These are phyloP conservation scores for Zelleria hepariella DNA, from an alignment of 2,888 invertebrate species.

Conservation along the genomic window DNA sequence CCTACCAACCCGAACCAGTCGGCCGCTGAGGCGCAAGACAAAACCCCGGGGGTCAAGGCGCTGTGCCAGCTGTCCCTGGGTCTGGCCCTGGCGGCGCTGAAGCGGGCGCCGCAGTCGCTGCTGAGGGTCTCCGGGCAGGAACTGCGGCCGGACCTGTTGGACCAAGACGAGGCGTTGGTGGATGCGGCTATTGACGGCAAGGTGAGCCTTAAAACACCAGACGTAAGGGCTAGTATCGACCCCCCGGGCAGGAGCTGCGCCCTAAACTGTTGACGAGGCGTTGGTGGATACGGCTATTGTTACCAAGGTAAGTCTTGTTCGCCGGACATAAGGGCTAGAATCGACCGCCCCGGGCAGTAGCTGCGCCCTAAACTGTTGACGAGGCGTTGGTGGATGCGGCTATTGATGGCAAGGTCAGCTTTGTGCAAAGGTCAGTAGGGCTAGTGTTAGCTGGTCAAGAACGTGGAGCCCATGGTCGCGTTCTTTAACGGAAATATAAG, in stretches of 20 bases:
- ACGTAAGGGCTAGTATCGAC: neutral
- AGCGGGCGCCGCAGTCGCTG: slow-evolving; percentile 53
- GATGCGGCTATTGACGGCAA: slow-evolving; percentile 84
- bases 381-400: slow-evolving; percentile 85
- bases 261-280: slow-evolving; percentile 76
- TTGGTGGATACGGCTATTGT: no score
- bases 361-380: slow-evolving; percentile 64
- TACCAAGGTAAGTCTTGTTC: no score
- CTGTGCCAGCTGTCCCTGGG: slow-evolving; percentile 50
- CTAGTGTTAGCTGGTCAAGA: neutral
- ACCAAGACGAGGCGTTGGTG: slow-evolving; percentile 85
- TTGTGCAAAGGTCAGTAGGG: no score
- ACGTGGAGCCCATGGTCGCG: no score
- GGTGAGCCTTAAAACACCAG: slow-evolving; percentile 22
- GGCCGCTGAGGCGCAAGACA: slow-evolving; percentile 9
- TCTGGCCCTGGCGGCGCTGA: slow-evolving; percentile 49
- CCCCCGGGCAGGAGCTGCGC: slow-evolving; percentile 23
- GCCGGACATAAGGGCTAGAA: no score
- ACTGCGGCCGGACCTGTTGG: slow-evolving; percentile 51
- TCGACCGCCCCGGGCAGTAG: slow-evolving; percentile 21
- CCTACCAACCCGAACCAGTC: slow-evolving; percentile 19
- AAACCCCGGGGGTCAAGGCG: slow-evolving; percentile 32
- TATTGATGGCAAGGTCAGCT: slow-evolving; percentile 76
- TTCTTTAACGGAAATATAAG: no score
- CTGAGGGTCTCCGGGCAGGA: slow-evolving; percentile 28